Percentiles rank a stretch among this genome's conserved stretches.
phyloP scores from a whole-genome alignment of 1,140 invertebrate species.

The Meloidogyne exigua region DNA sequence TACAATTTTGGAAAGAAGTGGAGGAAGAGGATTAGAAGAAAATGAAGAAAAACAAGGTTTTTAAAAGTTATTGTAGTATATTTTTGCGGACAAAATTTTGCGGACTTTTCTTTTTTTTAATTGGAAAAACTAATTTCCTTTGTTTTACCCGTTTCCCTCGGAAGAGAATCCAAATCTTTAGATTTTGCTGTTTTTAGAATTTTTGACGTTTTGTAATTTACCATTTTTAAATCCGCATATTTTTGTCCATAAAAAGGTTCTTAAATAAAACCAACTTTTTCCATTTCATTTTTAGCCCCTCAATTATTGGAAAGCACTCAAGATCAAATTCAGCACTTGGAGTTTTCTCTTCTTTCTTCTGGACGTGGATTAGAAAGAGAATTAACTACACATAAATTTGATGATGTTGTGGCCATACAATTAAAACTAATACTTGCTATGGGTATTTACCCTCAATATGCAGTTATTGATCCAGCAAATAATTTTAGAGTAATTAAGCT shows the following conservation, averaged over 20 bases:
- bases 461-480: slow-evolving; percentile 36
- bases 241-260: no score
- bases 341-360: slow-evolving; percentile 42
- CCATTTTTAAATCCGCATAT: no score
- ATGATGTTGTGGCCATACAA: slow-evolving; percentile 30
- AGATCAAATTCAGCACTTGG: slow-evolving; percentile 32
- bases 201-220: no score
- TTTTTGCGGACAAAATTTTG: no score
- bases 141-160: no score
- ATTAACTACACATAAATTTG: slow-evolving; percentile 30
- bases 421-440: slow-evolving; percentile 39
- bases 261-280: no score
- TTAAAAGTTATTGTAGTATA: background rate
- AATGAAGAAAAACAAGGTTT: slow-evolving; percentile 8
- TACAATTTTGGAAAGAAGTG: slow-evolving; percentile 37
- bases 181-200: no score
- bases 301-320: slow-evolving; percentile 16
- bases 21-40: background rate
- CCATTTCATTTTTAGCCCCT: background rate
- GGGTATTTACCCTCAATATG: slow-evolving; percentile 50
- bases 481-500: slow-evolving; percentile 4
- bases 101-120: no score
- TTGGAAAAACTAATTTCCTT: no score
- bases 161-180: no score
- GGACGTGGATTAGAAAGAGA: slow-evolving; percentile 26